A percentile compares a stretch with the other conserved stretches of the same genome.
These are phyloP conservation scores for Augochlorella aurata DNA, from an alignment of 2,888 invertebrate species.

Conservation along the genomic window DNA sequence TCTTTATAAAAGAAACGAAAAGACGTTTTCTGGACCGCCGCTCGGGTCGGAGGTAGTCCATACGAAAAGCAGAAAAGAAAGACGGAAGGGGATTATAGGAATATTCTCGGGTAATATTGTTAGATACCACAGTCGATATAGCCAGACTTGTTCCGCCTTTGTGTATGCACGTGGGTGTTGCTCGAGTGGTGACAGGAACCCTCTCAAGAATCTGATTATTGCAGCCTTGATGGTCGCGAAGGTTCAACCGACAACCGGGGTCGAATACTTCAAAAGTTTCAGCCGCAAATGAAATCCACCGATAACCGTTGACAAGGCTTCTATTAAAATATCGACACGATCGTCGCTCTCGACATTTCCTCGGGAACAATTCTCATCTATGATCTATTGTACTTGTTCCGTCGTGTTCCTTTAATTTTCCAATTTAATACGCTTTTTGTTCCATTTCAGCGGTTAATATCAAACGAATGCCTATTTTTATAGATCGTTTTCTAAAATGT, in stretches of 20 bases:
- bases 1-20: too few relatives aligned
- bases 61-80: not conserved
- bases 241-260: constrained; percentile 53
- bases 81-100: not conserved
- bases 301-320: constrained; percentile 48
- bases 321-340: constrained; percentile 71
- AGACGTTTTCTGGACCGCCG: too few relatives aligned
- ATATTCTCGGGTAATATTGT: constrained; percentile 22
- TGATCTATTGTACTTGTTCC: too few relatives aligned
- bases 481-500: too few relatives aligned
- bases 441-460: too few relatives aligned
- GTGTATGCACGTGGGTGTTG: constrained; percentile 39
- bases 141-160: constrained; percentile 10
- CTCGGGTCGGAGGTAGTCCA: not conserved
- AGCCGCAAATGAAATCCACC: constrained; percentile 53
- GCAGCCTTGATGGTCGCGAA: constrained; percentile 72
- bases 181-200: constrained; percentile 53
- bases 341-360: not conserved
- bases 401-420: too few relatives aligned
- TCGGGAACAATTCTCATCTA: not conserved
- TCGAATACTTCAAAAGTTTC: constrained; percentile 74
- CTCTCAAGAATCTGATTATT: constrained; percentile 78
- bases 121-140: constrained; percentile 16
- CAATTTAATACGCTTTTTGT: too few relatives aligned
- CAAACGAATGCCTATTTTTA: too few relatives aligned